Conservation (phyloP, 2,797 vertebrate genomes). For the Phrynocephalus vlangalii region DNA sequence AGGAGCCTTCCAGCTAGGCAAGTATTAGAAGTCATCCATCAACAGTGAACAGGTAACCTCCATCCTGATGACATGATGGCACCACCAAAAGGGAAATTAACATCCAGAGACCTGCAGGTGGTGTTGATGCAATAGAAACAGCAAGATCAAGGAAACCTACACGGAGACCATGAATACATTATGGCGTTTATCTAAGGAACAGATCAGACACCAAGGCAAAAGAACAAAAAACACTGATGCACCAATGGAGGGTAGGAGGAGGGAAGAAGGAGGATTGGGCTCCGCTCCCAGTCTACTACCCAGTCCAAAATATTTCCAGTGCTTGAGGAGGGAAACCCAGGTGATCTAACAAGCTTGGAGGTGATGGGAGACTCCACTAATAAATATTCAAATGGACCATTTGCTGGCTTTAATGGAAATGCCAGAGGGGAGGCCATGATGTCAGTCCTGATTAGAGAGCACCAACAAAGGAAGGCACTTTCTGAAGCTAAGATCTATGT, state of each 20-base stretch:
- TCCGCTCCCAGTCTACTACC: too few relatives aligned
- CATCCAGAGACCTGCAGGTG: neutral
- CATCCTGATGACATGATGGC: neutral
- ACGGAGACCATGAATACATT: neutral
- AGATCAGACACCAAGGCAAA: neutral
- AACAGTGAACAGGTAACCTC: neutral
- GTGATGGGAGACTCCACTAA: neutral
- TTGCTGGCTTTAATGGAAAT: neutral
- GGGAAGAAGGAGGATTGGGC: neutral
- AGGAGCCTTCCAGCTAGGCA: neutral
- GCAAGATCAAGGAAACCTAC: neutral
- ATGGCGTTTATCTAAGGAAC: neutral
- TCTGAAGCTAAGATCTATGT: too few relatives aligned
- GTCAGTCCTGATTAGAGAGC: too few relatives aligned
- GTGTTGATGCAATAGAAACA: neutral
- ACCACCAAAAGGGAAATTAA: neutral
- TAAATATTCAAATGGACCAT: neutral
- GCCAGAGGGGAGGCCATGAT: neutral
- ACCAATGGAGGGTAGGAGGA: neutral
- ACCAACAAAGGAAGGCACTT: too few relatives aligned
- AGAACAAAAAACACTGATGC: neutral
- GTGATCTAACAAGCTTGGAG: too few relatives aligned
- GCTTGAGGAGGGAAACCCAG: neutral
- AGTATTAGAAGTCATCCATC: neutral
- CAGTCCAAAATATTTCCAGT: neutral